These are phyloP conservation scores for Chelmon rostratus DNA, from an alignment of 2,797 vertebrate species.

Conservation along the genomic window DNA sequence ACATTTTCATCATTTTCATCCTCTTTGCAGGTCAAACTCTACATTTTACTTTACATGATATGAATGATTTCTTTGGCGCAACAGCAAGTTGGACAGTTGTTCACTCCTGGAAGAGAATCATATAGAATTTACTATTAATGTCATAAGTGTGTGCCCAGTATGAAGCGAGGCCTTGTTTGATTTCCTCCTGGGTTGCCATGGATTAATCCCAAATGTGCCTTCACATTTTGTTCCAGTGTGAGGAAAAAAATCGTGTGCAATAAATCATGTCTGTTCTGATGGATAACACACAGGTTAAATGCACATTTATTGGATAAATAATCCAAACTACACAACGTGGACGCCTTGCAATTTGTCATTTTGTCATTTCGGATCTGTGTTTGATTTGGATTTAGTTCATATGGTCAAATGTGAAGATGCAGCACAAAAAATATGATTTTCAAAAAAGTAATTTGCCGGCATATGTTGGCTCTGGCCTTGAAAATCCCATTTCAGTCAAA, in stretches of 20 bases:
- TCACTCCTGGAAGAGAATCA: not conserved
- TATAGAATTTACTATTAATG: not conserved
- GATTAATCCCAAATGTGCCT: conserved; percentile 22
- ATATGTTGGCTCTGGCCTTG: not conserved
- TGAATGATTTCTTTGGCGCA: not conserved
- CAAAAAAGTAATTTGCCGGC: not conserved
- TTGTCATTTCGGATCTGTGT: not conserved
- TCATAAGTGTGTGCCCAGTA: conserved; percentile 1
- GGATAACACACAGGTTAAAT: not conserved
- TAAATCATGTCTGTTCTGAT: not conserved
- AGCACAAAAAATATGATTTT: not conserved
- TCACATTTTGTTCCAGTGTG: not conserved
- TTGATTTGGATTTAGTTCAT: not conserved
- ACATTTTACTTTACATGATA: not conserved
- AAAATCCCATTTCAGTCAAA: conserved; percentile 24
- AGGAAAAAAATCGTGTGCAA: not conserved
- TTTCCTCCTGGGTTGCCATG: not conserved
- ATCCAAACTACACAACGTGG: not conserved
- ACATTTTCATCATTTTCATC: not conserved
- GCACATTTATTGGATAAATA: not conserved
- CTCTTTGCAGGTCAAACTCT: not conserved
- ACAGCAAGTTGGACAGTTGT: not conserved
- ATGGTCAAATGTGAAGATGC: not conserved
- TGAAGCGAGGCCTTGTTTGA: not conserved
- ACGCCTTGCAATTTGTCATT: not conserved